Base-by-base conservation (phyloP, 2,113 vertebrate species). In the Glaucidium brasilianum region DNA sequence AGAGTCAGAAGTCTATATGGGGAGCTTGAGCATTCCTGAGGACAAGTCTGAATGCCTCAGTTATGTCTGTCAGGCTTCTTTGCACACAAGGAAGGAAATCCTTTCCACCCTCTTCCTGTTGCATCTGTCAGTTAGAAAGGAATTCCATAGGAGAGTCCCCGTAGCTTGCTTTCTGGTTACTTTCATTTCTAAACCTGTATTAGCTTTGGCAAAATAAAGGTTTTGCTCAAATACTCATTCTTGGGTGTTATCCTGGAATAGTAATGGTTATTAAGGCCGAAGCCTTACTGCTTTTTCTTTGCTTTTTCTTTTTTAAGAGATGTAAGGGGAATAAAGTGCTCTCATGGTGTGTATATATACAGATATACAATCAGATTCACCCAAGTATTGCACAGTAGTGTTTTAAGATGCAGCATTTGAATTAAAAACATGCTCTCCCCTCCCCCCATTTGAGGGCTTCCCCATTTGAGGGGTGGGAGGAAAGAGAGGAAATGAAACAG, bases 401-500 rank as follows among this genome's bases (percentile, higher is more conserved):
- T 91, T 88, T 93, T 82, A 76, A 83, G 77, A 77, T 1, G 1
- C 30, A 62, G 47, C 15, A 43, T 85, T 59, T 90, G 72, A 90
- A 83, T 80, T 66, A 73, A 83, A 93, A 88, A 84, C 74, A 14
- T 35, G 9, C 6, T 27, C 3, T 91, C 34, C 49, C 71, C 6
- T 84, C 53, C 74, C 35, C 72, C 7, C 7, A 1, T 64, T 72
- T 30, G 35, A 88, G 63, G 72, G 39, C 68, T 96, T 96, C 56
- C 73, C 43, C 35, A 10, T 94, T 94, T 94, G 83, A 78, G 68
- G 41, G 30, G 23, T 56, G 50, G 30, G 37, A 73, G 71, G 72
- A 77, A 85, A 79, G 62, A 85, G 67, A 80, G 94, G 95, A 94
- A 96, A 72, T 93, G 88, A 92, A 95, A 91, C n/a, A 49, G 68